Conservation (phyloP, 2,113 vertebrate genomes). For the Tympanuchus pallidicinctus region DNA sequence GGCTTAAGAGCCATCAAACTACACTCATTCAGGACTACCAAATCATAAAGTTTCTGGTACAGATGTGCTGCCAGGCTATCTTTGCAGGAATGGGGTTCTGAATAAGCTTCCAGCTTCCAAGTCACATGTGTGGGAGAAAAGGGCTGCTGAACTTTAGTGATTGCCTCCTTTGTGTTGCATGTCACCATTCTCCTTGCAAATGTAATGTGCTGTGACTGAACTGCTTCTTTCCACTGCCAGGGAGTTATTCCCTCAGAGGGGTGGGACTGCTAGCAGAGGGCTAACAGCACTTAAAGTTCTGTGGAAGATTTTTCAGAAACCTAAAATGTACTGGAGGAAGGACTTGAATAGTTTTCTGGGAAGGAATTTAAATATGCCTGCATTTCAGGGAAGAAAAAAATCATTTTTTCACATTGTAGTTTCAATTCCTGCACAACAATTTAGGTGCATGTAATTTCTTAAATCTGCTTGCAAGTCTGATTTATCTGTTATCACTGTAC, state of each 20-base stretch:
- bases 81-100: background rate
- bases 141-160: background rate
- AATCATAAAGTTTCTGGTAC: background rate
- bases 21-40: background rate
- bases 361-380: background rate
- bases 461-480: background rate
- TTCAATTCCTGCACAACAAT: background rate
- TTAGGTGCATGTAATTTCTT: background rate
- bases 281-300: background rate
- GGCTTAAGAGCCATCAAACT: background rate
- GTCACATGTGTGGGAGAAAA: background rate
- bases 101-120: background rate
- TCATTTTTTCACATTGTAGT: background rate
- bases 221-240: background rate
- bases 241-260: background rate
- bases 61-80: background rate
- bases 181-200: background rate
- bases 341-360: background rate
- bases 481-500: background rate
- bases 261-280: background rate
- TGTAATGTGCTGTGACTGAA: fast-evolving
- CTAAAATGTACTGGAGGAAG: background rate
- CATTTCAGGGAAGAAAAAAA: background rate
- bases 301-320: background rate
- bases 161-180: background rate